phyloP scores from a whole-genome alignment of 1,140 invertebrate species.

The Hyles euphorbiae region DNA sequence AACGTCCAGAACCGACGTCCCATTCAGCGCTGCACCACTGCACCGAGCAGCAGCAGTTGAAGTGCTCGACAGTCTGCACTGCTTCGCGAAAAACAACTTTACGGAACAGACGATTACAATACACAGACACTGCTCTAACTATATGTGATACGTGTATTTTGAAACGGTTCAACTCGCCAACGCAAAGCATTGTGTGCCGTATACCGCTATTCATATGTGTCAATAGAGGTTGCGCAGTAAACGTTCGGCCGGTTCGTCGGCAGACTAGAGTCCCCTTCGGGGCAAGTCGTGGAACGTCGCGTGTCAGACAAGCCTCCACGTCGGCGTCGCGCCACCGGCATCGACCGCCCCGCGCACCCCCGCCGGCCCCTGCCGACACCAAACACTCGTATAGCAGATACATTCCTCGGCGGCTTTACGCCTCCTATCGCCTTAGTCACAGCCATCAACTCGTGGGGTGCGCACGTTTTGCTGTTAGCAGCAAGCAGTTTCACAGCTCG shows the following conservation, averaged over 20 bases:
- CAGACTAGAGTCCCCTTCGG: conserved; percentile 27
- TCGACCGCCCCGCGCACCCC: conserved; percentile 27
- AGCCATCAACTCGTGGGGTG: conserved; percentile 24
- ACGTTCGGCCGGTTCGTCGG: conserved; percentile 4
- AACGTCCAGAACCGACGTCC: no score
- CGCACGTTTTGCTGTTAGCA: conserved; percentile 22
- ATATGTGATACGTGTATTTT: no score
- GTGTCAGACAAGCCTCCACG: conserved; percentile 68
- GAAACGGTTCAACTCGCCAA: no score
- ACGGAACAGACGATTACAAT: no score
- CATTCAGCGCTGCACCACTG: no score
- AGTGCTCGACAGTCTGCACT: no score
- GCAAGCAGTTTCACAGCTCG: conserved; percentile 3
- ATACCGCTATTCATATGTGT: neutral
- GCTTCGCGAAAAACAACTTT: no score
- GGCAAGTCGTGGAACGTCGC: conserved; percentile 50
- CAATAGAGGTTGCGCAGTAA: neutral
- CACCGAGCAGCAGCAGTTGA: no score
- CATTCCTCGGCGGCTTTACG: conserved; percentile 38
- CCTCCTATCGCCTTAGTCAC: conserved; percentile 44
- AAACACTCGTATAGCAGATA: conserved; percentile 23
- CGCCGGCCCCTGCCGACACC: conserved; percentile 23
- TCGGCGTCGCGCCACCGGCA: conserved; percentile 65
- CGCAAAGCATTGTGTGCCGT: no score
- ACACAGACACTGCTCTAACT: no score